Conservation (phyloP, 2,113 vertebrate species). For the Bolborhynchus lineola region DNA sequence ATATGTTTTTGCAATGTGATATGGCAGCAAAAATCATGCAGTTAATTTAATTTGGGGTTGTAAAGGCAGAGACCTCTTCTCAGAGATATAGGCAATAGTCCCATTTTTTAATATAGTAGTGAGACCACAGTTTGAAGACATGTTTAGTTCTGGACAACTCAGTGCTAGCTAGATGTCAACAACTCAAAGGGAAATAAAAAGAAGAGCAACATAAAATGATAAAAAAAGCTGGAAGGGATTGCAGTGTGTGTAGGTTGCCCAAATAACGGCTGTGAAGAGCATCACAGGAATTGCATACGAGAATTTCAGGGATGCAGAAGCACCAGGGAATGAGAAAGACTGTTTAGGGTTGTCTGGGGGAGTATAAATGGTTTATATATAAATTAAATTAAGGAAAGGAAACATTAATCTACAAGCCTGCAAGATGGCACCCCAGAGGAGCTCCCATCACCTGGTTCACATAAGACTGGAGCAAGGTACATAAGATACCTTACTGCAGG, state of each 20-base stretch:
- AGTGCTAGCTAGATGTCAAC: conserved; percentile 30
- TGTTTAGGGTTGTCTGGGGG: neutral
- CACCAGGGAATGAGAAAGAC: neutral
- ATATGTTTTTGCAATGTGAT: conserved; percentile 64
- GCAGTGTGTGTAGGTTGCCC: conserved; percentile 23
- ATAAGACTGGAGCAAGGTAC: neutral
- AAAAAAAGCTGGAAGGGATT: conserved; percentile 58
- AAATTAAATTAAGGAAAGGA: conserved; percentile 38
- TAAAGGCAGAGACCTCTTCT: conserved; percentile 60
- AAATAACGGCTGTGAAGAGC: conserved; percentile 48
- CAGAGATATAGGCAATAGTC: conserved; percentile 34
- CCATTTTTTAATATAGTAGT: conserved; percentile 57
- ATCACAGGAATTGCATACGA: neutral
- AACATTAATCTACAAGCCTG: conserved; percentile 7
- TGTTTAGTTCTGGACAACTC: conserved; percentile 45
- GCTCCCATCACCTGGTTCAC: neutral
- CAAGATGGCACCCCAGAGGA: neutral
- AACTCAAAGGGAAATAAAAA: conserved; percentile 42
- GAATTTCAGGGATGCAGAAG: conserved; percentile 32
- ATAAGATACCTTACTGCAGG: neutral
- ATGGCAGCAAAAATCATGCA: conserved; percentile 64
- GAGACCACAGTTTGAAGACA: conserved; percentile 28
- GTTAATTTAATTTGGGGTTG: conserved; percentile 67
- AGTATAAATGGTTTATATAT: neutral
- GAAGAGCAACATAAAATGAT: conserved; percentile 19